A percentile compares a stretch with the other conserved stretches of the same genome.
Evolutionary conservation across 2,888 invertebrate genomes (phyloP).

Genomic region (Ennomos erosarius): DNA sequence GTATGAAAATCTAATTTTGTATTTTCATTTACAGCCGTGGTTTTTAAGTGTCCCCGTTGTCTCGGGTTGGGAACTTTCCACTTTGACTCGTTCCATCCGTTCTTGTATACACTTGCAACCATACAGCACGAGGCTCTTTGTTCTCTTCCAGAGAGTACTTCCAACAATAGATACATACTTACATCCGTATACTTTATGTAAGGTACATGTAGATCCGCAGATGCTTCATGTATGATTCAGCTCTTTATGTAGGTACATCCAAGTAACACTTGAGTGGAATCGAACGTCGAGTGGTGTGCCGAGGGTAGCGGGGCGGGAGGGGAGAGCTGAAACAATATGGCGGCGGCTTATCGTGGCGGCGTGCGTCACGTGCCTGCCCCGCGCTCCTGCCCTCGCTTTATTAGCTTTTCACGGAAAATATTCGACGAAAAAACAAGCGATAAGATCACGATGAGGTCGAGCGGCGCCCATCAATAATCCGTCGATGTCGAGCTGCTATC

Average conservation of each 20-base stretch:
- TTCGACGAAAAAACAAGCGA: conserved; percentile 78
- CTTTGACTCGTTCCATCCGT: too few species aligned
- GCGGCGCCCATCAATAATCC: conserved; percentile 78
- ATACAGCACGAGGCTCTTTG: background rate
- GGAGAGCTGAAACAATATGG: conserved; percentile 75
- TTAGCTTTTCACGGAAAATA: conserved; percentile 79
- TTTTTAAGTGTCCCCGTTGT: too few species aligned
- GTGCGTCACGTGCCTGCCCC: conserved; percentile 61
- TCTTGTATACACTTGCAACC: too few species aligned
- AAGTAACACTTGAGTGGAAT: conserved; percentile 47
- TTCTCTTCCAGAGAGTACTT: background rate
- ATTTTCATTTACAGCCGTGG: too few species aligned
- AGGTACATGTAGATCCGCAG: too few species aligned
- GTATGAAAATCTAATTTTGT: too few species aligned
- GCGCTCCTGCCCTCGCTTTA: conserved; percentile 49
- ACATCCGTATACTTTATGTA: background rate
- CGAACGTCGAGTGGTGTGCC: conserved; percentile 36
- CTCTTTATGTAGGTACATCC: conserved; percentile 29
- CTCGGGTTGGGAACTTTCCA: too few species aligned
- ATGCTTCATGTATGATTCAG: conserved; percentile 40
- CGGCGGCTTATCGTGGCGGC: conserved; percentile 67
- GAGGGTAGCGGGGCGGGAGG: conserved; percentile 28
- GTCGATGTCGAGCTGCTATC: conserved; percentile 56
- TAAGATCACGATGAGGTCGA: conserved; percentile 77
- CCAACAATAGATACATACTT: background rate